Base-by-base conservation (phyloP, 1,140 invertebrate species). In the Ladona fulva region DNA sequence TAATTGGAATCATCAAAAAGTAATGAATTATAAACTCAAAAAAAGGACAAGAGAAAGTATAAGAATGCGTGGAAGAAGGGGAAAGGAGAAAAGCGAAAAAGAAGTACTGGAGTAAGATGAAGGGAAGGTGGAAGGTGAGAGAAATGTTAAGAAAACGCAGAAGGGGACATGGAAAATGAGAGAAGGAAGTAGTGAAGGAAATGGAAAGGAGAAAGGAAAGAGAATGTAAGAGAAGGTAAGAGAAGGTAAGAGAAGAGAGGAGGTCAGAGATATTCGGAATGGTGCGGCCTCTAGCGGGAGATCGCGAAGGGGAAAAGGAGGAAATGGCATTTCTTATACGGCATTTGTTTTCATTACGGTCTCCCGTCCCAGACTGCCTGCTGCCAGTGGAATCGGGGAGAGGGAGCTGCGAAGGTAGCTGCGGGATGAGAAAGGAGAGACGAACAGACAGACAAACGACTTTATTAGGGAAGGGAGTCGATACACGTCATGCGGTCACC, bases 131-230 rank as follows among this genome's bases (percentile, higher is more conserved):
- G 42, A 59, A 24, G 74, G 42, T 24, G 42, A 29, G 42, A 24
- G 22, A 25, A 78, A 75, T 25, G 5, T 24, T 29, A 75, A 78
- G 77, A 79, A 42, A 52, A 77, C 77, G 74, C 24, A 80, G 29
- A 76, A 37, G 42, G n/a, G 42, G 8, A 24, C 24, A 24, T 11
- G 25, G 24, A 24, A 29, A 10, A 19, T 11, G 44, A 52, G 44
- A 52, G 44, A 19, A 52, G 10, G 44, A 52, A 19, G 44, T 10
- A 52, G 44, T 11, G 19, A 10, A 52, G 10, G 19, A 52, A 19
- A 76, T 16, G 74, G 25, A 25, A 74, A 52, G 66, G 76, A 66
- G 52, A 22, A 37, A 19, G 74, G 66, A 42, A 73, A 22, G 24
- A 29, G 42, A 79, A 44, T 16, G 29, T 37, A 14, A 42, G 37